Evolutionary conservation across 2,888 invertebrate species (phyloP).

Genomic region (Diadegma fenestrale): DNA sequence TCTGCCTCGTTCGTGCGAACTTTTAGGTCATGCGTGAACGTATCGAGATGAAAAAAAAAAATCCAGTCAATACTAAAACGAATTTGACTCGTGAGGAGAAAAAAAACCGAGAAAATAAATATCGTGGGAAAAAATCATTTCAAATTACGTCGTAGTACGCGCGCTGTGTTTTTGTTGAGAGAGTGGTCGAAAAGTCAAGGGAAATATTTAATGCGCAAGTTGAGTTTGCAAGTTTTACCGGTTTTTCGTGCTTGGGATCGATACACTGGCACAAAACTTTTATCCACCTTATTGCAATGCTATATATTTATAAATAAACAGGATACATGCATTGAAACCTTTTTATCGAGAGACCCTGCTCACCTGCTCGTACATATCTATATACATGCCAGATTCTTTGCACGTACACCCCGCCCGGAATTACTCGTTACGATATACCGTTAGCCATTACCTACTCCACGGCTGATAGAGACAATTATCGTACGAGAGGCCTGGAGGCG

Average conservation of each 20-base stretch:
- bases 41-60: neutral
- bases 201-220: slow-evolving; percentile 19
- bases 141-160: neutral
- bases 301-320: neutral
- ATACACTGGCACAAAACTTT: slow-evolving; percentile 5
- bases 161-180: slow-evolving; percentile 19
- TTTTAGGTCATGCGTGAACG: neutral
- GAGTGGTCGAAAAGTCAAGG: slow-evolving; percentile 27
- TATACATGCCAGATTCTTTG: slow-evolving; percentile 28
- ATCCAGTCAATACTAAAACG: neutral
- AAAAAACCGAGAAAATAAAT: neutral
- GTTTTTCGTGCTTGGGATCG: slow-evolving; percentile 58
- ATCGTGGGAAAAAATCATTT: slow-evolving; percentile 15
- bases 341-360: slow-evolving; percentile 25
- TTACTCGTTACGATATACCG: slow-evolving; percentile 61
- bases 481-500: slow-evolving; percentile 41
- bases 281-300: neutral
- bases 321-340: neutral
- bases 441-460: slow-evolving; percentile 55
- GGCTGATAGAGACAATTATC: slow-evolving; percentile 62
- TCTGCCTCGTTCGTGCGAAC: neutral
- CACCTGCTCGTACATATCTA: slow-evolving; percentile 15
- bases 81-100: neutral
- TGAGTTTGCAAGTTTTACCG: slow-evolving; percentile 66
- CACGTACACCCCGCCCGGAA: slow-evolving; percentile 53